These are phyloP conservation scores for Synanceia verrucosa DNA, from an alignment of 2,797 vertebrate species.

Conservation along the genomic window DNA sequence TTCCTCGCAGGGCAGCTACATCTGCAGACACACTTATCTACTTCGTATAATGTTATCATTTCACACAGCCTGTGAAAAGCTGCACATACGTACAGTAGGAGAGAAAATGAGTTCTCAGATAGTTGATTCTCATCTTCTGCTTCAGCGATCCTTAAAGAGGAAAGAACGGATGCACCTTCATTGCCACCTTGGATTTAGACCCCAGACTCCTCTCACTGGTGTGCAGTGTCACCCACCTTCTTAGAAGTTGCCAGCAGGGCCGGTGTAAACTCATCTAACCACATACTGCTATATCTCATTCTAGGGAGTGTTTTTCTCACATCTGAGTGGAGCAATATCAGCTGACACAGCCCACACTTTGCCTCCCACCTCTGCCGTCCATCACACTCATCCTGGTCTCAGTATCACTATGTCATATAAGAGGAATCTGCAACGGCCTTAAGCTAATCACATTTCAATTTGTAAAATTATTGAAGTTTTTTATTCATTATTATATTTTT, in stretches of 20 bases:
- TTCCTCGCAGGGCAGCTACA: constrained; percentile 83
- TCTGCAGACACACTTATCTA: constrained; percentile 82
- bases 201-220: background rate
- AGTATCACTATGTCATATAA: constrained; percentile 69
- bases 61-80: constrained; percentile 46
- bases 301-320: constrained; percentile 67
- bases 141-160: background rate
- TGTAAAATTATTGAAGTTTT: no score
- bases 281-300: constrained; percentile 57
- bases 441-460: no score
- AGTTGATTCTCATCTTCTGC: background rate
- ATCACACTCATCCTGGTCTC: constrained; percentile 56
- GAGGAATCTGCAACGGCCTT: constrained; percentile 53
- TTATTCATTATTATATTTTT: no score
- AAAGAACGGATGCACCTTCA: background rate
- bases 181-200: constrained; percentile 6
- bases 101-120: background rate
- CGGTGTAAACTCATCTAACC: constrained; percentile 56
- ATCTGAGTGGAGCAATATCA: constrained; percentile 63
- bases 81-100: background rate
- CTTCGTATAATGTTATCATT: constrained; percentile 75
- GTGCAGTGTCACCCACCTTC: constrained; percentile 36
- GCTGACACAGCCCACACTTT: constrained; percentile 67
- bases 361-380: constrained; percentile 51
- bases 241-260: constrained; percentile 31